Conservation (phyloP, 2,113 vertebrate genomes). For the Lepus europaeus region DNA sequence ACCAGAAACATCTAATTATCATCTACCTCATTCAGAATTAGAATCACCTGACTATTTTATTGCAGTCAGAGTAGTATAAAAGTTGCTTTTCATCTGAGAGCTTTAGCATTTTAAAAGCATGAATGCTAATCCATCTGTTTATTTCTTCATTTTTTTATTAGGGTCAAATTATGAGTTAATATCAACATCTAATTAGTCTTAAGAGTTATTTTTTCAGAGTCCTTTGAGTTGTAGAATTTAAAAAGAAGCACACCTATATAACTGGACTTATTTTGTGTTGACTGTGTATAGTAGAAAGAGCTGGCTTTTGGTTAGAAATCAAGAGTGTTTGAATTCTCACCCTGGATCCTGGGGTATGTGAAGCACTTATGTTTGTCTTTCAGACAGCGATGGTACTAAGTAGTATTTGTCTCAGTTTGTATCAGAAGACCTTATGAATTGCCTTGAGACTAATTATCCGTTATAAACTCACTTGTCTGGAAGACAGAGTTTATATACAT, state of each 20-base stretch:
- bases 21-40: constrained; percentile 23
- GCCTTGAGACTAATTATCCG: neutral
- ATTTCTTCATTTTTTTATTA: constrained; percentile 25
- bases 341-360: neutral
- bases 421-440: neutral
- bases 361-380: neutral
- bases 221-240: constrained; percentile 35
- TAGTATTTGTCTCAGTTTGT: constrained; percentile 49
- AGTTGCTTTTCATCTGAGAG: constrained; percentile 16
- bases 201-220: constrained; percentile 27
- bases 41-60: constrained; percentile 14
- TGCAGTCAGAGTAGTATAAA: neutral
- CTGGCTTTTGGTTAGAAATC: neutral
- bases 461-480: constrained; percentile 50
- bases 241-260: neutral
- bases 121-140: neutral
- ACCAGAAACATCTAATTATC: neutral
- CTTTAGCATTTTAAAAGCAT: neutral
- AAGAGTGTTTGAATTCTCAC: neutral
- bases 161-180: neutral
- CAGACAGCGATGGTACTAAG: neutral
- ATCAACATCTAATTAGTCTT: neutral
- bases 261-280: neutral
- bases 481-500: neutral
- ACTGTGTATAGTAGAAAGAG: neutral